Evolutionary conservation across 2,113 vertebrate species (phyloP), one percentile per base, ranked within the genome.

Genomic region (Neoarius graeffei): DNA sequence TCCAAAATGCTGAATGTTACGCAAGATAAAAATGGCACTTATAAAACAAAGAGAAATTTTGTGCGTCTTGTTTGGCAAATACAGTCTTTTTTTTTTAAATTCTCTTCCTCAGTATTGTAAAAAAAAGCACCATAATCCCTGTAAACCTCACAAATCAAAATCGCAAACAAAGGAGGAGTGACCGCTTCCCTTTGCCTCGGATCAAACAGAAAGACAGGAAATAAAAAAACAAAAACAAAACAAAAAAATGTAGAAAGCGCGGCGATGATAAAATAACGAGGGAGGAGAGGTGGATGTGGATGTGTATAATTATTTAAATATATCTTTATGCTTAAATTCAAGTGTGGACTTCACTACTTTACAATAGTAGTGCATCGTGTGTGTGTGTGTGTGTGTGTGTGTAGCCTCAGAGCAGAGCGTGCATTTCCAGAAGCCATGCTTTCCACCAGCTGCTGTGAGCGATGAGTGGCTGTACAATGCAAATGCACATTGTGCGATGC

Each of bases 391-490:
- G 87, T 88, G 87, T 27, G 10, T 89, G 89, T 23, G 60, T 52
- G 86, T 50, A n/a, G 60, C 42, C 35, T 85, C 84, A 86, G 86
- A 76, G 76, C 54, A 62, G 77, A 52, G 62, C 50, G 89, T 85
- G 88, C 60, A 73, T 86, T 90, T 91, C 89, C 91, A 77, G 84
- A 90, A 87, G 82, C 82, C 85, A 89, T 89, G 85, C 76, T 85
- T 80, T 87, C 71, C 74, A 60, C 74, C 62, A 69, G 50, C 66
- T 69, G 86, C 42, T 79, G 60, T 19, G 23, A 17, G 66, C 48
- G 30, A 80, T 3, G 35, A 85, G 52, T 48, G 35, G 57, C 48
- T 71, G 52, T 19, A 74, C 27, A 5, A 89, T 64, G n/a, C 69
- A 77, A 35, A 69, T 50, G 69, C 13, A 23, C 62, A 15, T 19